Conservation (phyloP, 2,888 invertebrate genomes). For the Drosophila testacea region DNA sequence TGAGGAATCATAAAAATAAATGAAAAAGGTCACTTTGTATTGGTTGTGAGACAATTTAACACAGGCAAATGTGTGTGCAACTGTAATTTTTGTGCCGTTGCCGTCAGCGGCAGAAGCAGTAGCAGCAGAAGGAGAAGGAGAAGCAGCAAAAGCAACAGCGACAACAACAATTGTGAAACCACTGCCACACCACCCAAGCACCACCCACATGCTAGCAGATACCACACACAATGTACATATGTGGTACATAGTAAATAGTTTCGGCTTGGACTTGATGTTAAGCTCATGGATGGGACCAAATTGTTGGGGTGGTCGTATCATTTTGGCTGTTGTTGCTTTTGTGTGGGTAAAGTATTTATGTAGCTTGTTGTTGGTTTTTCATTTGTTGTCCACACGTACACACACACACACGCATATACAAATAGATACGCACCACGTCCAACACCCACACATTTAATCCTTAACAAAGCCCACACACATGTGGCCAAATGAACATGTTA, state of each 20-base stretch:
- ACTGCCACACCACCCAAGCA: not conserved
- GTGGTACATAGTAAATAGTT: constrained; percentile 73
- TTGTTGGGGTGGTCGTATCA: constrained; percentile 41
- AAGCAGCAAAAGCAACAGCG: constrained; percentile 1
- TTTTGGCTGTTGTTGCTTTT: constrained; percentile 11
- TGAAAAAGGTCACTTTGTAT: constrained; percentile 80
- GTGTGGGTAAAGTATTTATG: constrained; percentile 63
- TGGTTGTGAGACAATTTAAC: constrained; percentile 80
- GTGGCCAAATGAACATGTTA: constrained; percentile 77
- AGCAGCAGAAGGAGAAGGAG: constrained; percentile 34
- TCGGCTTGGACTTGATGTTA: constrained; percentile 51
- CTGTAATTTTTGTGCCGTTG: constrained; percentile 74
- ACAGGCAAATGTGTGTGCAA: constrained; percentile 77
- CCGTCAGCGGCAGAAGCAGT: constrained; percentile 39
- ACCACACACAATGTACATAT: constrained; percentile 47
- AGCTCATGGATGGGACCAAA: constrained; percentile 18
- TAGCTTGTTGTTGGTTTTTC: constrained; percentile 67
- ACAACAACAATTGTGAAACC: constrained; percentile 52
- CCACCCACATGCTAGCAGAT: constrained; percentile 18
- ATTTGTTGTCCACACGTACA: constrained; percentile 54
- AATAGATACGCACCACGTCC: constrained; percentile 24
- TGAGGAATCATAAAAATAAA: constrained; percentile 75
- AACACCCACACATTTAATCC: constrained; percentile 50
- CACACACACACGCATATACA: constrained; percentile 27
- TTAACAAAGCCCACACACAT: constrained; percentile 67